phyloP scores from a whole-genome alignment of 2,888 invertebrate species.

The Maniola hyperantus region DNA sequence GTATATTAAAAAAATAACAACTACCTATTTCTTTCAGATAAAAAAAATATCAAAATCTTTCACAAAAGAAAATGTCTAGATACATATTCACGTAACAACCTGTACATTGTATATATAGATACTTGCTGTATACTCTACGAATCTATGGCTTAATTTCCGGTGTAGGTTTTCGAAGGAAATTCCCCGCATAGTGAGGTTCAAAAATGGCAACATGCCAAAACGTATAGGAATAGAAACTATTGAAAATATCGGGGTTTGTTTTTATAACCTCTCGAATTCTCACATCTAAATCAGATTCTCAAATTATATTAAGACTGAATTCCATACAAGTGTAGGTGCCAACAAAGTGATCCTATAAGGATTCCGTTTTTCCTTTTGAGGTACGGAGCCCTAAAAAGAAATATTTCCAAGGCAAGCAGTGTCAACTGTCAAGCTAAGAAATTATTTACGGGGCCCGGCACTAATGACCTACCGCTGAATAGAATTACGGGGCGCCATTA shows the following conservation, averaged over 20 bases:
- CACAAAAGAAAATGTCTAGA: neutral
- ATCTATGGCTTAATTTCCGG: constrained; percentile 10
- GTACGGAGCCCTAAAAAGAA: no score
- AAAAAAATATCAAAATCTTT: no score
- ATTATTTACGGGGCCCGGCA: neutral
- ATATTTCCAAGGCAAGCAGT: constrained; percentile 7
- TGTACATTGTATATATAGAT: neutral
- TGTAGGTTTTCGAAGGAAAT: constrained; percentile 1
- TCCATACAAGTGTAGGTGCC: no score
- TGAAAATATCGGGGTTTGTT: neutral
- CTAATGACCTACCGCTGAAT: constrained; percentile 14
- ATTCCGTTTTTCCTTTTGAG: no score
- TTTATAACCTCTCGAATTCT: neutral
- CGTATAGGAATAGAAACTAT: neutral
- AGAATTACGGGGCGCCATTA: constrained; percentile 6
- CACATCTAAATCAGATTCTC: no score
- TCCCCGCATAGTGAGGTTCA: constrained; percentile 4
- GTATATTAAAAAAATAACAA: no score
- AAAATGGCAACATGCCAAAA: constrained; percentile 1
- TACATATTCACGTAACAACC: constrained; percentile 4
- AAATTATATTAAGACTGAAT: no score
- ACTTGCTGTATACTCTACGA: neutral
- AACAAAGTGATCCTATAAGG: no score
- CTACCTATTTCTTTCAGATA: no score
- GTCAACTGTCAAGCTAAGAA: constrained; percentile 10